Conservation (phyloP, 2,888 invertebrate genomes). For the Tribolium freemani region DNA sequence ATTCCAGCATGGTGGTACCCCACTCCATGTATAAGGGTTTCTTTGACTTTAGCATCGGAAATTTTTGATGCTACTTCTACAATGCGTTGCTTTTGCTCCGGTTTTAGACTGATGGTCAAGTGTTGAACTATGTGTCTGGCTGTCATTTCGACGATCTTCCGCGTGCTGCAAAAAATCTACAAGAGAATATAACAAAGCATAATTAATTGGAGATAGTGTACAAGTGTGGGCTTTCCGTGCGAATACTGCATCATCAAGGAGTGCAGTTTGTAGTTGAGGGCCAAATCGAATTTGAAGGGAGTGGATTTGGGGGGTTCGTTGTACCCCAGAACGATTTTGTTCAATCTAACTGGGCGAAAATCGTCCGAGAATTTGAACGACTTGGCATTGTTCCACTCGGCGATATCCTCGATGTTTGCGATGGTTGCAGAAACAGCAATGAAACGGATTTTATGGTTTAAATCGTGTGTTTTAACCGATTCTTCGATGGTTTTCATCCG, state of each 20-base stretch:
- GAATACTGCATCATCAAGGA: slow-evolving; percentile 79
- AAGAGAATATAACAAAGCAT: slow-evolving; percentile 32
- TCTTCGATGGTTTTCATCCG: slow-evolving; percentile 83
- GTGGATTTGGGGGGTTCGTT: slow-evolving; percentile 71
- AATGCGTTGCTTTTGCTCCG: slow-evolving; percentile 71
- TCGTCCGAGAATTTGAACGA: slow-evolving; percentile 78
- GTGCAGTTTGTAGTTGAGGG: slow-evolving; percentile 82
- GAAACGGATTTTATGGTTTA: slow-evolving; percentile 71
- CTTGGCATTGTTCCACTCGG: slow-evolving; percentile 73
- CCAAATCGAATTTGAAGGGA: slow-evolving; percentile 83
- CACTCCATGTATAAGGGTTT: slow-evolving; percentile 74
- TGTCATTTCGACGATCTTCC: slow-evolving; percentile 81
- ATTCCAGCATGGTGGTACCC: slow-evolving; percentile 87
- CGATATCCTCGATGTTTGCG: slow-evolving; percentile 82
- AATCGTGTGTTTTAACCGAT: slow-evolving; percentile 22
- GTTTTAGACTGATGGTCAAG: slow-evolving; percentile 69
- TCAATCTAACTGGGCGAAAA: slow-evolving; percentile 81
- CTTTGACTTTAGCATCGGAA: slow-evolving; percentile 64
- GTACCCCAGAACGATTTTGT: slow-evolving; percentile 81
- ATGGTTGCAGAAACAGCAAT: slow-evolving; percentile 86
- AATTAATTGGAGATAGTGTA: slow-evolving; percentile 55
- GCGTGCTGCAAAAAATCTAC: slow-evolving; percentile 83
- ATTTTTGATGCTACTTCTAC: slow-evolving; percentile 62
- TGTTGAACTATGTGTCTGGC: slow-evolving; percentile 75
- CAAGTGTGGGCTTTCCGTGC: slow-evolving; percentile 80